Evolutionary conservation across 2,113 vertebrate species (phyloP).

Genomic region (Vidua chalybeata): DNA sequence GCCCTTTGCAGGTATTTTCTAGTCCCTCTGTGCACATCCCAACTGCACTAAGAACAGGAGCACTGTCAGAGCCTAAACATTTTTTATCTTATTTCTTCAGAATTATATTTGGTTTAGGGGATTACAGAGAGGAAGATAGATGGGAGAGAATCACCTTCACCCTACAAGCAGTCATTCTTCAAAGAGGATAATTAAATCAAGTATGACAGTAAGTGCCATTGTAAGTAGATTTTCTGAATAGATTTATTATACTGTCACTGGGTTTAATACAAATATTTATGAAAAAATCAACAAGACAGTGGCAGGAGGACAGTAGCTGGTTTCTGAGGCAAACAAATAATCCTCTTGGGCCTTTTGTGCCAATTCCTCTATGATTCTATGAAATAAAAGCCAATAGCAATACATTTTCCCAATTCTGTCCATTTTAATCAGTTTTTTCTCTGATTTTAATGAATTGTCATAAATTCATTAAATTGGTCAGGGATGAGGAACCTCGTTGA

Average conservation of each 20-base stretch:
- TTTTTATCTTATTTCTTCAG: neutral
- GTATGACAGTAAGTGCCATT: neutral
- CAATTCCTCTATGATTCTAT: neutral
- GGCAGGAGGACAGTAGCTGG: neutral
- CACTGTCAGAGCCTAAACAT: neutral
- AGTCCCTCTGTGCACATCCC: neutral
- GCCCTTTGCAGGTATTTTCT: constrained; percentile 4
- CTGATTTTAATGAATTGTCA: neutral
- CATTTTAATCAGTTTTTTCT: neutral
- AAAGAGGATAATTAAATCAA: constrained; percentile 16
- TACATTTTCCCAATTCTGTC: neutral
- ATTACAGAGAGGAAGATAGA: neutral
- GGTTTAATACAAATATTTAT: neutral
- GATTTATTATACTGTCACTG: constrained; percentile 1
- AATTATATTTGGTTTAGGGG: neutral
- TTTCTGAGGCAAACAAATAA: neutral
- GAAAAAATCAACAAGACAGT: neutral
- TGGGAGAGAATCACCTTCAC: neutral
- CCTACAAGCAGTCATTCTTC: neutral
- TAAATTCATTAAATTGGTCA: neutral
- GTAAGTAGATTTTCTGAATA: constrained; percentile 16
- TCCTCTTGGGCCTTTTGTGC: neutral
- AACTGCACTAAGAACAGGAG: neutral
- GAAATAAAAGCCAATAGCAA: neutral
- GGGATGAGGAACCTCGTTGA: neutral